These are phyloP conservation scores for Setophaga petechia DNA, from an alignment of 2,113 vertebrate species.

Conservation along the genomic window DNA sequence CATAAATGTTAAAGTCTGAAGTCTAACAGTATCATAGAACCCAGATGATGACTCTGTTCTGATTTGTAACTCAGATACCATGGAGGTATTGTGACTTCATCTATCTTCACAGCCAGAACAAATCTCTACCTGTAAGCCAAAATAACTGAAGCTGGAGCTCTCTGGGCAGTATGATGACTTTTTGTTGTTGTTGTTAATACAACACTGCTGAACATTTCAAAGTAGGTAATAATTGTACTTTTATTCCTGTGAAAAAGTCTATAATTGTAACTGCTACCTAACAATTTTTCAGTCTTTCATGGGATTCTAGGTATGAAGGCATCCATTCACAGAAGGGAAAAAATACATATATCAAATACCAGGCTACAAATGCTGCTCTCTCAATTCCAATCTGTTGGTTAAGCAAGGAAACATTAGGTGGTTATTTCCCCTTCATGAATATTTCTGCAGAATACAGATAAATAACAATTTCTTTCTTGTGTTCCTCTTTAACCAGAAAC, in stretches of 20 bases:
- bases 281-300: background rate
- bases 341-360: background rate
- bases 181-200: background rate
- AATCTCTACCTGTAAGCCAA: background rate
- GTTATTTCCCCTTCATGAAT: background rate
- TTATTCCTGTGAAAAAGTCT: background rate
- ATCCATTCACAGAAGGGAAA: background rate
- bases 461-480: background rate
- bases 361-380: background rate
- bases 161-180: background rate
- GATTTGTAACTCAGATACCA: background rate
- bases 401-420: background rate
- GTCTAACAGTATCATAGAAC: background rate
- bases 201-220: background rate
- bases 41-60: background rate
- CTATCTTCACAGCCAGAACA: background rate
- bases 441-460: background rate
- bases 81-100: background rate
- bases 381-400: background rate
- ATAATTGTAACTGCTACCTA: background rate
- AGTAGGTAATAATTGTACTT: background rate
- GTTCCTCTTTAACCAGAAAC: background rate
- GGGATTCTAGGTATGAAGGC: background rate
- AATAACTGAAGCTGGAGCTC: background rate
- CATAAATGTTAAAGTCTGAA: background rate